Conservation (phyloP, 1,140 invertebrate genomes). For the Ephestia elutella region DNA sequence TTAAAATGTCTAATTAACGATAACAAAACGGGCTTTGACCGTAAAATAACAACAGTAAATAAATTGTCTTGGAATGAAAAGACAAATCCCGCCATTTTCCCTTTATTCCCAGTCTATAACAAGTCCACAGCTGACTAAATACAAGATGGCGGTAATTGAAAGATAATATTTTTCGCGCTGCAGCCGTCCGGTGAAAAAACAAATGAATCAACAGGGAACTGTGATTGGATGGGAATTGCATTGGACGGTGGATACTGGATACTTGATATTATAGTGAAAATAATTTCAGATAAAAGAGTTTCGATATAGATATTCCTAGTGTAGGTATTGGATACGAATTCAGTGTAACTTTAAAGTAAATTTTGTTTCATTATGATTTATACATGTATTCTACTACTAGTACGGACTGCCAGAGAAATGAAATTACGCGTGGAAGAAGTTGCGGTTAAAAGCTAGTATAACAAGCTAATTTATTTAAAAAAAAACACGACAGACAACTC, state of each 20-base stretch:
- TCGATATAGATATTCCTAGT: no score
- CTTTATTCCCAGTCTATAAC: not conserved
- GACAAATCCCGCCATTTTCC: not conserved
- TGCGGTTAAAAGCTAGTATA: no score
- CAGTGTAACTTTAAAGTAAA: no score
- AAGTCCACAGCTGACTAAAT: not conserved
- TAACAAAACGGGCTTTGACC: not conserved
- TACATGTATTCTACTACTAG: no score
- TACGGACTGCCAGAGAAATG: no score
- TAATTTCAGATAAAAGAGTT: not conserved
- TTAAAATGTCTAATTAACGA: not conserved
- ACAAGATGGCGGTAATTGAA: not conserved
- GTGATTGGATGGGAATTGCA: not conserved
- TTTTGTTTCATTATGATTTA: no score
- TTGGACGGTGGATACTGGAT: not conserved
- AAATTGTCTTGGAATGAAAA: not conserved
- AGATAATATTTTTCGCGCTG: slow-evolving; percentile 15
- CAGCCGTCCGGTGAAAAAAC: slow-evolving; percentile 34
- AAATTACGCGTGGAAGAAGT: no score
- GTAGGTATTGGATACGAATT: no score
- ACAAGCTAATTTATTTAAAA: no score
- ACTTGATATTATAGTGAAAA: not conserved
- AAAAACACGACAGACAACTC: no score
- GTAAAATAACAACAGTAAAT: not conserved
- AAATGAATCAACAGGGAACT: not conserved